Evolutionary conservation across 2,888 invertebrate species (phyloP), one percentile per base, ranked within the genome.

Genomic region (Laspeyria flexula): DNA sequence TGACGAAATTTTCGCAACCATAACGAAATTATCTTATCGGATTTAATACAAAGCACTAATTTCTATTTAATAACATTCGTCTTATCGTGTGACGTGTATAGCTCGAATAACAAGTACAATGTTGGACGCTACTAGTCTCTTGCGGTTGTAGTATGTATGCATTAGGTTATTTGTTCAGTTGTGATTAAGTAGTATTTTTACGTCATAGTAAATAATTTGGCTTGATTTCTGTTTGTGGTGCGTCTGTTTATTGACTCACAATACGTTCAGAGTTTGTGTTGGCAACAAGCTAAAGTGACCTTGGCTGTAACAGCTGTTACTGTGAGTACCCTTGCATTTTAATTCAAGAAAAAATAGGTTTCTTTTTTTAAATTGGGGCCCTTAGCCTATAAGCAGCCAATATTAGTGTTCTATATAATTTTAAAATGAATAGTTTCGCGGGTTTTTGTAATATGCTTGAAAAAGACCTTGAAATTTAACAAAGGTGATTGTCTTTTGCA

Each of bases 141-240:
- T 48, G 44, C 43, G 25, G 40, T 34, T 43, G 31, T 43, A 18
- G 48, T 30, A 40, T 23, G 41, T 46, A 56, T 53, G 52, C 68
- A 58, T 56, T 65, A 61, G 3, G 7, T 25, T 82, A 79, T 85
- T 85, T 81, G 70, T 71, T 75, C 84, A 86, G 81, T 82, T 87
- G 85, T 70, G 71, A n/a, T n/a, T n/a, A n/a, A 65, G 74, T 75
- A 73, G 77, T 75, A 69, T 69, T 74, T 83, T 86, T 85, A 80
- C 88, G 90, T 90, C 90, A 90, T 60, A 65, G 65, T 75, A 79
- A 85, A 84, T 85, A 84, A 81, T 86, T 89, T 90, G 90, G 87
- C 86, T 76, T 76, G 75, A 79, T 76, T 77, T 77, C 77, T 75
- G 71, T 84, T 84, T 83, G 78, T 80, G 69, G 61, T 69, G 65